Evolutionary conservation across 2,888 invertebrate genomes (phyloP).

Genomic region (Lysandra coridon): DNA sequence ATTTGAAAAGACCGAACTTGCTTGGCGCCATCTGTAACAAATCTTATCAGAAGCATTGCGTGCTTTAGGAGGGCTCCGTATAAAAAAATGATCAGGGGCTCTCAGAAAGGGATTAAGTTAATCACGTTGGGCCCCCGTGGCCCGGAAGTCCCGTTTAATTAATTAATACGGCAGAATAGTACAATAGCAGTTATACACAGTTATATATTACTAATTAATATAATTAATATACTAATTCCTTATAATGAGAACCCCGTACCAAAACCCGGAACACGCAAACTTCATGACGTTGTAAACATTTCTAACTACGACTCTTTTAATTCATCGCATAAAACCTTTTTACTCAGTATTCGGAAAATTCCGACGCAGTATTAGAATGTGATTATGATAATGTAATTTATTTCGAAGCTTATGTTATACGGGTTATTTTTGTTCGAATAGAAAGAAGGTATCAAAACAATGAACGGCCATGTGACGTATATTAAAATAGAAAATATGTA

Average conservation of each 20-base stretch:
- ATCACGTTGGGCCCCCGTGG: no score
- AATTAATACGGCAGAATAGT: no score
- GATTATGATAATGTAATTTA: conserved; percentile 2
- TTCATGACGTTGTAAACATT: background rate
- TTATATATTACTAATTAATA: no score
- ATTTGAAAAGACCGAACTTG: conserved; percentile 70
- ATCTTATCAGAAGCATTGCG: background rate
- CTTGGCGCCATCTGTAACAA: conserved; percentile 62
- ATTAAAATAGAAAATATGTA: no score
- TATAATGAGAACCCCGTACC: background rate
- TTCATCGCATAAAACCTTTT: background rate
- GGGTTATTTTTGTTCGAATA: background rate
- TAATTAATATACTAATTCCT: background rate
- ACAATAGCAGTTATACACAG: no score
- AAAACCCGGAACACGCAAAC: background rate
- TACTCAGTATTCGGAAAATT: background rate
- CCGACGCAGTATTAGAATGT: background rate
- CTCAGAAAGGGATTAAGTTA: background rate
- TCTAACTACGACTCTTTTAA: background rate
- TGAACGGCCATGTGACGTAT: background rate
- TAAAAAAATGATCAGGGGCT: no score
- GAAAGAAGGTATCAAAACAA: background rate
- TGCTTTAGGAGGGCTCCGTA: no score
- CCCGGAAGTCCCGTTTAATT: no score
- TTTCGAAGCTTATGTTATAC: background rate